Base-by-base conservation (phyloP, 2,888 invertebrate genomes). In the Cerceris rybyensis region DNA sequence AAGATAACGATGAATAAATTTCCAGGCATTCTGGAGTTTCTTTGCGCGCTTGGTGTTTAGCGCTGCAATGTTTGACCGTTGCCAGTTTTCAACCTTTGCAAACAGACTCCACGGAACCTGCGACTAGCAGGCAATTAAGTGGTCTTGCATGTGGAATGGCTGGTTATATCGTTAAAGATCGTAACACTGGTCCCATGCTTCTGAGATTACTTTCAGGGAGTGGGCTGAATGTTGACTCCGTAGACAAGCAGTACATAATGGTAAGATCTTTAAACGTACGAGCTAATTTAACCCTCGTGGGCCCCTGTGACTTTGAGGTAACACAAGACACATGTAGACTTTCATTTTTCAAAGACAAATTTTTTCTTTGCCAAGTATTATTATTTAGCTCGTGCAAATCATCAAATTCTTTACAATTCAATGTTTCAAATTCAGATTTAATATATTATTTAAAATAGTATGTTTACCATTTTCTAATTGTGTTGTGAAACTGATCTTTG, bases 21-120 rank as follows among this genome's bases (percentile, higher is more conserved):
- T 78, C 14, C 78, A 93, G 93, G 93, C 93, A 94, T 79, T 95
- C 95, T 7, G 95, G 95, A 69, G 94, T 96, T 63, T 95, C 96
- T 64, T 92, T 96, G 43, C 94, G 96, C 74, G 96, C 96, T 77
- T 97, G 97, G 97, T 96, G 96, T 86, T 93, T 96, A 42, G 96
- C 96, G 0, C 94, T 97, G 91, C 96, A 97, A 89, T 95, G 96
- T 13, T 92, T 97, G 63, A 96, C 96, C 0, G 93, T 96, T 90
- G 95, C 96, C 60, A 95, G 96, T 66, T 96, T 96, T 91, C 94
- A 94, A 42, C 93, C 95, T 72, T 69, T 90, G 59, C 88, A 88
- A 68, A 85, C 87, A 42, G 88, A 90, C 67, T 81, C 87, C 69
- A 78, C 84, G 64, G 91, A 88, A 77, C 84, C 83, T 78, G 86